phyloP scores from a whole-genome alignment of 2,888 invertebrate genomes.

The Heteromurus nitidus region DNA sequence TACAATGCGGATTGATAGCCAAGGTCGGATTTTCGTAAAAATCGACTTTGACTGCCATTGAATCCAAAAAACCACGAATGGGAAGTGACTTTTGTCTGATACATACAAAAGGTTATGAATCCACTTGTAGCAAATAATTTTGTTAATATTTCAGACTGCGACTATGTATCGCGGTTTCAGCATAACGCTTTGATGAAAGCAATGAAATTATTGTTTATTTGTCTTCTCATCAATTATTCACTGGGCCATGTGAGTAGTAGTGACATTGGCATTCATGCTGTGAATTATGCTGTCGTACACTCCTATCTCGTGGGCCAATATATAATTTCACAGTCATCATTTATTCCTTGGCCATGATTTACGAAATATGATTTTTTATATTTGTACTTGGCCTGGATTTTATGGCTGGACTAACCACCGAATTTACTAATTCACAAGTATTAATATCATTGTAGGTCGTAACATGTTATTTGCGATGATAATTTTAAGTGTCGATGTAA shows the following conservation, averaged over 20 bases:
- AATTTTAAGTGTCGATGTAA: too few species aligned
- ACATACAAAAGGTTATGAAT: constrained; percentile 1
- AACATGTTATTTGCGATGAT: too few species aligned
- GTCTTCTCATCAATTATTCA: neutral
- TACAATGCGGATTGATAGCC: constrained; percentile 13
- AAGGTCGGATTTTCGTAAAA: constrained; percentile 2
- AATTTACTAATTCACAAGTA: too few species aligned
- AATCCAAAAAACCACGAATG: too few species aligned
- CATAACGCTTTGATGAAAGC: neutral
- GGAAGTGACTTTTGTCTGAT: neutral
- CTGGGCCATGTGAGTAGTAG: neutral
- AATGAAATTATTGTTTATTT: neutral
- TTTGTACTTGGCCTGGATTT: constrained; percentile 3
- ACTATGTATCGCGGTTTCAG: neutral
- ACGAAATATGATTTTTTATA: neutral
- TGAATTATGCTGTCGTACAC: neutral
- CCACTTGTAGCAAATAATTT: too few species aligned
- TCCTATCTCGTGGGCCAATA: too few species aligned
- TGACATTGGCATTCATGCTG: neutral
- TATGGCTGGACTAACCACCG: too few species aligned
- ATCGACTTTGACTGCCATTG: neutral
- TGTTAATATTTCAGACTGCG: neutral
- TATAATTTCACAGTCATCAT: too few species aligned
- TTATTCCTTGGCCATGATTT: neutral
- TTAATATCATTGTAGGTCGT: too few species aligned